Conservation (phyloP, 2,113 vertebrate genomes). For the Tor tambroides region DNA sequence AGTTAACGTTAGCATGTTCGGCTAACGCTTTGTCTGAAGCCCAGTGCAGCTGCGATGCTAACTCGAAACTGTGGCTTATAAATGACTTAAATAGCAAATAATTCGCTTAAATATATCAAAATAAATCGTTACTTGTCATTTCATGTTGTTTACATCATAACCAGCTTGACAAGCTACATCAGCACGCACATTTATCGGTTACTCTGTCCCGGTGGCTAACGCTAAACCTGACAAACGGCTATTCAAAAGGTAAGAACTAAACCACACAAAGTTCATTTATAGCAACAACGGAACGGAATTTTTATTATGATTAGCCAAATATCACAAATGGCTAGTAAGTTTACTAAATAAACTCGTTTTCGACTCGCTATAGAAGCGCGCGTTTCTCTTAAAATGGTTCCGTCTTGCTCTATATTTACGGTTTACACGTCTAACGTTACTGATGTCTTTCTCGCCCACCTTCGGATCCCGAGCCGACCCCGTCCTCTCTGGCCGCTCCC, state of each 20-base stretch:
- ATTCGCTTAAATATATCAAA: background rate
- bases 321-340: background rate
- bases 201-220: background rate
- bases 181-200: background rate
- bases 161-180: background rate
- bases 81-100: background rate
- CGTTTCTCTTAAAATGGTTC: background rate
- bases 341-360: background rate
- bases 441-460: slow-evolving; percentile 58
- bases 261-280: background rate
- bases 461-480: slow-evolving; percentile 77
- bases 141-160: background rate
- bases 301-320: background rate
- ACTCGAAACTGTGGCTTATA: background rate
- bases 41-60: background rate
- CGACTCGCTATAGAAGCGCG: background rate
- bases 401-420: background rate
- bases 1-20: slow-evolving; percentile 16
- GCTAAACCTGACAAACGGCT: slow-evolving; percentile 5
- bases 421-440: background rate
- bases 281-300: background rate
- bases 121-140: too few relatives aligned
- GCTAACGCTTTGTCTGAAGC: slow-evolving; percentile 40
- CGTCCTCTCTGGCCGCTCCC: slow-evolving; percentile 76
- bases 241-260: background rate